Evolutionary conservation across 2,888 invertebrate species (phyloP), one percentile per base, ranked within the genome.

Genomic region (Leptopilina syphax): DNA sequence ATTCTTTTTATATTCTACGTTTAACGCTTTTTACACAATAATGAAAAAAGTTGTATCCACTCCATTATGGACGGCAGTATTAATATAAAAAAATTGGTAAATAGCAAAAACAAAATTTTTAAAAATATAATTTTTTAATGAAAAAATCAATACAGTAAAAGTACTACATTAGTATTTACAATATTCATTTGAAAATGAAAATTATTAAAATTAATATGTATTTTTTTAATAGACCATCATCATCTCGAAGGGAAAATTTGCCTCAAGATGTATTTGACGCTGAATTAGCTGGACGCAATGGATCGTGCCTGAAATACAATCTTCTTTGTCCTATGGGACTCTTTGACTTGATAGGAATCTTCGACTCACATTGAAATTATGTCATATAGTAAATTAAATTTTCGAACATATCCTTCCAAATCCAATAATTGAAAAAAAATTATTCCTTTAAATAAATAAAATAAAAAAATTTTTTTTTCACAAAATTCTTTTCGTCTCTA

Each of bases 211-310:
- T 60, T 7, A 60, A 18, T 8, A 44, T 7, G 60, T 57, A 47
- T 12, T 68, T 2, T 68, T 44, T 68, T 68, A 0, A 34, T 92
- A 95, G 95, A n/a, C 95, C 95, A 63, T 94, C 94, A 77, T 92
- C 94, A 27, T 95, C 95, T 13, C 92, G 92, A 80, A 93, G 93
- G 88, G 94, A 94, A 82, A 92, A 93, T 78, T 86, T 95, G 81
- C 92, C 93, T 24, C 93, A 93, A 79, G 92, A 90, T 81, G 94
- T 93, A 86, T 93, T 93, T 85, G 93, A 94, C 86, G 95, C 95
- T 10, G 94, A 95, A 89, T 92, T 92, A 81, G 89, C 90, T 80
- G 95, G 95, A 24, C 86, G 92, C 76, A 92, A 93, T 77, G 90
- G 92, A 81, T 89, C 92, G 77, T 95, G 95, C 87, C 88, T 89